Percentiles rank a stretch among this genome's conserved stretches.
phyloP scores from a whole-genome alignment of 2,113 vertebrate genomes.

The Geococcyx californianus region DNA sequence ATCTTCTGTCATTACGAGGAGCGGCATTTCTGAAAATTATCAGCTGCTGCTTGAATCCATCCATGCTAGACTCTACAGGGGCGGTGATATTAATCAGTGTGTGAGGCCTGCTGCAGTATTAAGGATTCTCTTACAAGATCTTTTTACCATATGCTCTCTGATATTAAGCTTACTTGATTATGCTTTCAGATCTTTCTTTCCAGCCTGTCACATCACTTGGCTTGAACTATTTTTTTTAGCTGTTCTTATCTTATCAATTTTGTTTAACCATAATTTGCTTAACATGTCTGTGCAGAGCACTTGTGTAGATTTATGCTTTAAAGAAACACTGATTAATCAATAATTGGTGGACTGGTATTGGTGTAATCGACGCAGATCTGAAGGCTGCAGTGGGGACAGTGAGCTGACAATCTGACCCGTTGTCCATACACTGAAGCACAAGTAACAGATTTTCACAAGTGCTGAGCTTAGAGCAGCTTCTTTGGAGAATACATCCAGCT shows the following conservation, averaged over 20 bases:
- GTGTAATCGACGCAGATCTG: neutral
- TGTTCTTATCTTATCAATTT: neutral
- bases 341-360: neutral
- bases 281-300: neutral
- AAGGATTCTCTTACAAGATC: constrained; percentile 48
- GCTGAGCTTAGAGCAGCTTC: neutral
- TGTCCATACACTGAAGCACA: neutral
- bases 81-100: constrained; percentile 28
- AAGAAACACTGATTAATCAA: neutral
- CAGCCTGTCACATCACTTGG: neutral
- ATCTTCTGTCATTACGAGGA: constrained; percentile 51
- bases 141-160: constrained; percentile 38
- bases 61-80: constrained; percentile 24
- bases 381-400: neutral
- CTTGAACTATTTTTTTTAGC: constrained; percentile 31
- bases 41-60: constrained; percentile 7
- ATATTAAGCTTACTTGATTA: constrained; percentile 40
- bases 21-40: constrained; percentile 34
- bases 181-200: neutral
- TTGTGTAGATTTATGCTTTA: neutral
- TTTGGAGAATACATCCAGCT: neutral
- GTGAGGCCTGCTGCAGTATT: constrained; percentile 13
- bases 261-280: neutral
- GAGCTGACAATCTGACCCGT: neutral
- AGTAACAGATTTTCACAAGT: neutral